Percentiles rank a stretch among this genome's conserved stretches.
Evolutionary conservation across 2,113 vertebrate species (phyloP).

Genomic region (Leucopternis melanops): DNA sequence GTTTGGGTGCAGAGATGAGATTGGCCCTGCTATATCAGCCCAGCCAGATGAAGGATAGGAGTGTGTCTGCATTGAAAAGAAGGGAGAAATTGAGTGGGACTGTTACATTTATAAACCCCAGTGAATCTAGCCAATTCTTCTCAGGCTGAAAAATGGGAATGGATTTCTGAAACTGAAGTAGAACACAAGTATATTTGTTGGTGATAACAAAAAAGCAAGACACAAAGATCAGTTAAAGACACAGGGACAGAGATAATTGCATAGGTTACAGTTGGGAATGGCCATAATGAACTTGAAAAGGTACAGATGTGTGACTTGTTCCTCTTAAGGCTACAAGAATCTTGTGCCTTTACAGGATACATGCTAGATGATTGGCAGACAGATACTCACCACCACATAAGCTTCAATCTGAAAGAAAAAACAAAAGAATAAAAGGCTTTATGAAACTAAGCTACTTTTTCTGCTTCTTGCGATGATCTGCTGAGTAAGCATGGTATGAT

Average conservation of each 20-base stretch:
- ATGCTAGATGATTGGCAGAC: neutral
- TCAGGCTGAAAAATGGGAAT: neutral
- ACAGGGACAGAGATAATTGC: neutral
- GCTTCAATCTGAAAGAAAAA: conserved; percentile 82
- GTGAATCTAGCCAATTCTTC: neutral
- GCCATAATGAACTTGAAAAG: neutral
- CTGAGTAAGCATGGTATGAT: neutral
- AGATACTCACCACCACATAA: conserved; percentile 87
- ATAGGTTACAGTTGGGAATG: neutral
- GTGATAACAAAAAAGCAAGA: neutral
- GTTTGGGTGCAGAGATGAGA: conserved; percentile 27
- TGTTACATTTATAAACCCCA: neutral
- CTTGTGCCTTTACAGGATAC: neutral
- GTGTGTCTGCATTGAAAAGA: neutral
- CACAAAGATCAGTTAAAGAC: neutral
- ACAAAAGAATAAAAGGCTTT: neutral
- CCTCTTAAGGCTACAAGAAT: neutral
- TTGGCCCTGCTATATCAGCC: conserved; percentile 20
- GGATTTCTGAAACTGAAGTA: neutral
- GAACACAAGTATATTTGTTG: neutral
- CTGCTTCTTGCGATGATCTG: neutral
- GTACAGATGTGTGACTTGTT: neutral
- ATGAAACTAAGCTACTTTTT: neutral
- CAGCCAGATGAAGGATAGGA: neutral
- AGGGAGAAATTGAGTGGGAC: neutral